These are phyloP conservation scores for Stegana nigrithorax DNA, from an alignment of 2,888 invertebrate genomes.

Conservation along the genomic window DNA sequence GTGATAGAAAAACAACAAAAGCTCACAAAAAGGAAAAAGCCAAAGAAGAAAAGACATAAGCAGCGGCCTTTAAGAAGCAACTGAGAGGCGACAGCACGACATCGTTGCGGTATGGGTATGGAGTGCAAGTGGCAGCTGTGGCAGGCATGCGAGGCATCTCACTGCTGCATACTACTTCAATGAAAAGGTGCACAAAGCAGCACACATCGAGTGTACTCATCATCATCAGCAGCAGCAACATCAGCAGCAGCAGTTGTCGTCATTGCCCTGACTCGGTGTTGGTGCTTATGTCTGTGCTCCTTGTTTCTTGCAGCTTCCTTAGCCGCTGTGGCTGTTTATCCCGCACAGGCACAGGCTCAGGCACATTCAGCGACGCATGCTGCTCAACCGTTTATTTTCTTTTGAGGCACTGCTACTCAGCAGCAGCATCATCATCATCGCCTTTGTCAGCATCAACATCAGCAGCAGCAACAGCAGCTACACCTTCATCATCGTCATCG, in stretches of 20 bases:
- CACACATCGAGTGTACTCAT: constrained; percentile 46
- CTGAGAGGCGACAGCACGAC: too few relatives aligned
- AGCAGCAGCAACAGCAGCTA: constrained; percentile 1
- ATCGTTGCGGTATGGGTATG: too few relatives aligned
- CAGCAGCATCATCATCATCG: too few relatives aligned
- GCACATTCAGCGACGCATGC: background rate
- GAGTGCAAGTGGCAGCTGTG: too few relatives aligned
- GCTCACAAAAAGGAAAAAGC: constrained; percentile 6
- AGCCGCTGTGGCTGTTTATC: background rate
- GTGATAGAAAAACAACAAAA: constrained; percentile 56
- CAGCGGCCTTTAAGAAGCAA: constrained; percentile 40
- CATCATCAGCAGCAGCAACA: constrained; percentile 32
- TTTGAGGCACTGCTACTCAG: background rate
- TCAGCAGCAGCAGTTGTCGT: background rate
- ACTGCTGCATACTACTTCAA: constrained; percentile 4
- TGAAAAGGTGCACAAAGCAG: constrained; percentile 19
- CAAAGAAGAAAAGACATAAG: background rate
- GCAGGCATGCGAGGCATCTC: too few relatives aligned
- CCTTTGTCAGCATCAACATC: too few relatives aligned
- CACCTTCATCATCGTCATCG: constrained; percentile 49
- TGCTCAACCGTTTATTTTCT: constrained; percentile 3
- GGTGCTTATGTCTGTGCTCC: background rate
- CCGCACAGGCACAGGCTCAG: background rate
- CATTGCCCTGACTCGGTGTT: background rate
- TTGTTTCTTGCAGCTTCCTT: background rate